A percentile compares a stretch with the other conserved stretches of the same genome.
phyloP scores from a whole-genome alignment of 2,888 invertebrate species.

The Polietes domitor region DNA sequence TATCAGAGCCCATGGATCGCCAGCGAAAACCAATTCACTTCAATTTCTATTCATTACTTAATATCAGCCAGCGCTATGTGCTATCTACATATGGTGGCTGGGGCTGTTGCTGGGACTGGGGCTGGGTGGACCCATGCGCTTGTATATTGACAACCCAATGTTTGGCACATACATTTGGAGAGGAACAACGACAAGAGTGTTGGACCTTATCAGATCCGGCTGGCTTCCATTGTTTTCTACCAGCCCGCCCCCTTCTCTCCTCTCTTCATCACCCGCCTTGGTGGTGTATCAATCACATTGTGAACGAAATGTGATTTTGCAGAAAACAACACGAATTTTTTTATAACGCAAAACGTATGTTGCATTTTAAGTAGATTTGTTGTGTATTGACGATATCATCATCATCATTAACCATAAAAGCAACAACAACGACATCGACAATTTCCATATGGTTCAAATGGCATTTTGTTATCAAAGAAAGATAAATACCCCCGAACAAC shows the following conservation, averaged over 20 bases:
- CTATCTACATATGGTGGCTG: too few relatives aligned
- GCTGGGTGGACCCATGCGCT: not conserved
- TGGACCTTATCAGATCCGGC: not conserved
- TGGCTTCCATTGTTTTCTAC: not conserved
- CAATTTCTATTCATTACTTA: constrained; percentile 29
- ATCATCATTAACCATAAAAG: not conserved
- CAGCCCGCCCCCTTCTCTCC: not conserved
- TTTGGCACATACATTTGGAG: not conserved
- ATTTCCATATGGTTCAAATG: constrained; percentile 13
- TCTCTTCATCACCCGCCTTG: too few relatives aligned
- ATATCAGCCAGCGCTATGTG: not conserved
- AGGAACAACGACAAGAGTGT: not conserved
- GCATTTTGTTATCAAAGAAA: constrained; percentile 11
- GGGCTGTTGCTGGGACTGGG: too few relatives aligned
- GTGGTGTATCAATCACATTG: not conserved
- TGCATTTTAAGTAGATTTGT: constrained; percentile 5
- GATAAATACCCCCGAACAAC: not conserved
- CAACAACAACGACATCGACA: not conserved
- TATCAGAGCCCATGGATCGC: not conserved
- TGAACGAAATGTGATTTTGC: not conserved
- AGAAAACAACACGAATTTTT: not conserved
- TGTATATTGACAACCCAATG: not conserved
- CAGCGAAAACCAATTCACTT: constrained; percentile 23
- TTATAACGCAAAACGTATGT: not conserved
- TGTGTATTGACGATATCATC: not conserved